Evolutionary conservation across 2,797 vertebrate species (phyloP), one percentile per base, ranked within the genome.

Genomic region (Oceanodroma leucorhoa): DNA sequence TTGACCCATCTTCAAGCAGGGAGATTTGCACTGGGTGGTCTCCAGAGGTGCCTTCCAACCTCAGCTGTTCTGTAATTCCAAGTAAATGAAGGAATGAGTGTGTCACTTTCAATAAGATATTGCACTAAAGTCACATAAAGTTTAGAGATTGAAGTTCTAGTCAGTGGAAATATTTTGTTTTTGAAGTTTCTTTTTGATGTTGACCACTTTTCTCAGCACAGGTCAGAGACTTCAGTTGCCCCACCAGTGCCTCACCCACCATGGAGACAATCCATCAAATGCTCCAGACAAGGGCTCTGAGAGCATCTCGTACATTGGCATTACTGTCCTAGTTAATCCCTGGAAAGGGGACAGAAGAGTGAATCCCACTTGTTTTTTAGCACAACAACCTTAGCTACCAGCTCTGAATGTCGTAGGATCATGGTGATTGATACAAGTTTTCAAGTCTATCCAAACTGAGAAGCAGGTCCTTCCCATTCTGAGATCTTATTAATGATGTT

Each of bases 1-100:
- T 3, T 87, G 60, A 38, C 4, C 6, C 2, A 3, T n/a, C 17
- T 41, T 54, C 0, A 1, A 7, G 22, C 9, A 11, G 18, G 16
- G 8, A 55, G 3, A 6, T 48, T 62, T 77, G 50, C 14, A 60
- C 18, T 48, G 18, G 34, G 15, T 53, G 30, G 30, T 34, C 14
- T 21, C 32, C 60, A 69, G 54, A 57, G 26, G 5, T 29, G 34
- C 9, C 19, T 36, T 53, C 30, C 38, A 60, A 64, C 11, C 12
- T 43, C 32, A 54, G 32, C 38, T 36, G 8, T 40, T 70, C 50
- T 41, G 11, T 36, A 17, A 40, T n/a, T 60, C 32, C 50, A 64
- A 3, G 8, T 23, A 61, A 70, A 36, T 3, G 17, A 66, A 40
- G 5, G 7, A 2, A 9, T 6, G 12, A 8, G 3, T 26, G 17